Conservation (phyloP, 2,113 vertebrate genomes). For the Hydropotes inermis region DNA sequence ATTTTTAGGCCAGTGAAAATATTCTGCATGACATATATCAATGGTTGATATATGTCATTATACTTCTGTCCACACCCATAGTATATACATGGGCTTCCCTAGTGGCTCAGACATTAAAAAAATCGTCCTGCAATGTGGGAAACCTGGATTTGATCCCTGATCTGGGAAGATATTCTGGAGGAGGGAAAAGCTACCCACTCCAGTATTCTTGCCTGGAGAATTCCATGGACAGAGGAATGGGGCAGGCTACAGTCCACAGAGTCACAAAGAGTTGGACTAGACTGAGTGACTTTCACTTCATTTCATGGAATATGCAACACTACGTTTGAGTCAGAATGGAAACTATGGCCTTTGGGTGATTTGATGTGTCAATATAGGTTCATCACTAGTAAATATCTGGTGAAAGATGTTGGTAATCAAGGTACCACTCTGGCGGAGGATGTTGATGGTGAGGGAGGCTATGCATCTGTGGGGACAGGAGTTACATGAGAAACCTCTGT, state of each 20-base stretch:
- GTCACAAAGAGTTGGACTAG: not conserved
- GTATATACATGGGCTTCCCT: not conserved
- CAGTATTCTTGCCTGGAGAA: not conserved
- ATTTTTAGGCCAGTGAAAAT: not conserved
- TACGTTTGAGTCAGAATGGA: no score
- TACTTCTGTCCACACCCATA: not conserved
- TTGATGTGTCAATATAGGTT: not conserved
- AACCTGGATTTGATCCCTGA: not conserved
- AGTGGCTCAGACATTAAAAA: not conserved
- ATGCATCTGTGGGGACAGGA: not conserved
- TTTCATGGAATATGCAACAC: not conserved
- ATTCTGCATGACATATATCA: not conserved
- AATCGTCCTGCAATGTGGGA: not conserved
- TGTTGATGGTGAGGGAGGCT: not conserved
- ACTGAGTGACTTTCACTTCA: not conserved
- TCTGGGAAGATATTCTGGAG: not conserved
- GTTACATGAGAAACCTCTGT: not conserved
- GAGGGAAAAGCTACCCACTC: not conserved
- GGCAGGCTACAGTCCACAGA: not conserved
- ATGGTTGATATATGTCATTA: not conserved
- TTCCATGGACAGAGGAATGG: not conserved
- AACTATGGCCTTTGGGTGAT: not conserved
- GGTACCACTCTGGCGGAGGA: not conserved
- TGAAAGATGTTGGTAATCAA: not conserved
- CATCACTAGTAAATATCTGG: not conserved